phyloP scores from a whole-genome alignment of 2,113 vertebrate species.

The Oceanites oceanicus region DNA sequence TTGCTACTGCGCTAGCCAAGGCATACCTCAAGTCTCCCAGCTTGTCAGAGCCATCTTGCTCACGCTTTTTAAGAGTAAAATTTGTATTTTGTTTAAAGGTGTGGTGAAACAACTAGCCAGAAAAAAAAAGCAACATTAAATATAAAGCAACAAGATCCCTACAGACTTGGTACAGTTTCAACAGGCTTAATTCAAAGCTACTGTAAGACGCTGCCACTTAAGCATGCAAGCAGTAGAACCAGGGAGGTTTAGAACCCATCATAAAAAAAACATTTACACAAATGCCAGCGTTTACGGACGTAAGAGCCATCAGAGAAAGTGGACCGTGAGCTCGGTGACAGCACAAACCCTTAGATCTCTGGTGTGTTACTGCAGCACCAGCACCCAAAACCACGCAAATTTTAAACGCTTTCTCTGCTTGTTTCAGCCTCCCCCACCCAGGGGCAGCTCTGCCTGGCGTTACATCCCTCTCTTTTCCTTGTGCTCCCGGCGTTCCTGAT shows the following conservation, averaged over 20 bases:
- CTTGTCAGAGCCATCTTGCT: rapidly evolving
- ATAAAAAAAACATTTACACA: background rate
- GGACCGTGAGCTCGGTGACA: background rate
- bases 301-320: background rate
- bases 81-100: background rate
- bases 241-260: background rate
- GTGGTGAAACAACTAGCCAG: background rate
- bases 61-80: background rate
- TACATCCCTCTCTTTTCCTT: background rate
- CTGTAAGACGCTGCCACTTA: background rate
- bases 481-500: background rate
- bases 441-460: background rate
- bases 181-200: background rate
- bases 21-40: background rate
- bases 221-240: background rate
- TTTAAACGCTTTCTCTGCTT: background rate
- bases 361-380: rapidly evolving
- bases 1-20: background rate
- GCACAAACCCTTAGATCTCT: background rate
- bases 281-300: background rate
- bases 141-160: background rate
- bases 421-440: background rate
- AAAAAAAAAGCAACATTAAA: background rate
- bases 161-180: background rate
- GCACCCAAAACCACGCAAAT: background rate